Evolutionary conservation across 2,888 invertebrate genomes (phyloP), one percentile per base, ranked within the genome.

Genomic region (Acleris laterana): DNA sequence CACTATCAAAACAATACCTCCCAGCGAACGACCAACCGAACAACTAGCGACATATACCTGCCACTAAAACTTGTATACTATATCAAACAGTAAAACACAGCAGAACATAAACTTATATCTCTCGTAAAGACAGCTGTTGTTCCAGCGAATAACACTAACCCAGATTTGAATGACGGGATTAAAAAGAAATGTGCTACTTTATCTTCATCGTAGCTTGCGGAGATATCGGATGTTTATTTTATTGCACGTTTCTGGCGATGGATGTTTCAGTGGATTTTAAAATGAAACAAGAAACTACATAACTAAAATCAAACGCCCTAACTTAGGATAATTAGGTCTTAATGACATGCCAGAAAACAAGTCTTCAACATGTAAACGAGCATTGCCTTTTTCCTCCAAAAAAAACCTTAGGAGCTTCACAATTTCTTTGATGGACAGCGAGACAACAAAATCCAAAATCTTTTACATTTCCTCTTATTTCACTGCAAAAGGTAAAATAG

Each of bases 31-130:
- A 46, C 25, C 48, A 59, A 48, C 17, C 19, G 22, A 53, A 32
- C n/a, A 46, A 58, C 63, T 59, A 59, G 59, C 48, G 20, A 19
- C 25, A n/a, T 62, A 55, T 64, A 53, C 53, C 38, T 59, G 59
- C 25, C 38, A 59, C 48, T 53, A 64, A 64, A 64, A 38, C 64
- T 64, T 53, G 58, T 64, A 48, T 32, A 32, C 32, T 32, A 32
- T 48, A 57, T 57, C 46, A 58, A 52, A 49, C 64, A 42, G 48
- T 58, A 63, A 58, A 63, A 58, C 46, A 53, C 53, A 19, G 48
- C n/a, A 58, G 48, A 49, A 64, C 58, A 59, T 64, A 59, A 64
- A 64, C 53, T 64, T 59, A 64, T 64, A 64, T 64, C 53, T 48
- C 52, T 42, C 48, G 38, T 25, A 64, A 49, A 59, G 48, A 64